Percentiles rank a stretch among this genome's conserved stretches.
These are phyloP conservation scores for Ceratina japonica DNA, from an alignment of 1,140 invertebrate species.

Conservation along the genomic window DNA sequence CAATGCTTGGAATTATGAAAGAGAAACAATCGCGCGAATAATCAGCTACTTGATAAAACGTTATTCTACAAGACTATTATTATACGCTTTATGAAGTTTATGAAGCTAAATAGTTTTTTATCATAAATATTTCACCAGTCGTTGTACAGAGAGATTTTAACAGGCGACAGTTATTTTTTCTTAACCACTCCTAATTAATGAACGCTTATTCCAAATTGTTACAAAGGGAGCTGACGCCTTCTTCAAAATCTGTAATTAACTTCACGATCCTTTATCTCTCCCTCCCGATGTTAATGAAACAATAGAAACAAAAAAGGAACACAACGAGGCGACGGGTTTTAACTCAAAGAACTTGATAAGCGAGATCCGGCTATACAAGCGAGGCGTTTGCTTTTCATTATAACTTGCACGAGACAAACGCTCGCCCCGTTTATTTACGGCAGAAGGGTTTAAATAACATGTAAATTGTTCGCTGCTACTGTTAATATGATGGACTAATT, in stretches of 20 bases:
- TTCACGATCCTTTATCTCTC: background rate
- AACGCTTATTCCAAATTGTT: no score
- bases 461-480: slow-evolving; percentile 33
- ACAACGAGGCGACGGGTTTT: background rate
- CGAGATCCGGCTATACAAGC: slow-evolving; percentile 11
- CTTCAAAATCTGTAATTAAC: background rate
- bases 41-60: background rate
- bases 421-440: slow-evolving; percentile 23
- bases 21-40: background rate
- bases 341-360: slow-evolving; percentile 17
- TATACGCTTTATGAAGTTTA: background rate
- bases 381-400: slow-evolving; percentile 39
- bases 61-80: background rate
- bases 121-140: no score
- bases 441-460: slow-evolving; percentile 31
- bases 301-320: background rate
- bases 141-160: no score
- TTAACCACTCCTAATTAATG: no score
- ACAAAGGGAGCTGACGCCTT: background rate
- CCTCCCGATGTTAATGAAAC: background rate
- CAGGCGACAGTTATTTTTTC: no score
- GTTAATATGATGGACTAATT: slow-evolving; percentile 55
- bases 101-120: no score
- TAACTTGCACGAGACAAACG: slow-evolving; percentile 41
- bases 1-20: background rate